Conservation (phyloP, 2,888 invertebrate species). For the Sinelater perroti region DNA sequence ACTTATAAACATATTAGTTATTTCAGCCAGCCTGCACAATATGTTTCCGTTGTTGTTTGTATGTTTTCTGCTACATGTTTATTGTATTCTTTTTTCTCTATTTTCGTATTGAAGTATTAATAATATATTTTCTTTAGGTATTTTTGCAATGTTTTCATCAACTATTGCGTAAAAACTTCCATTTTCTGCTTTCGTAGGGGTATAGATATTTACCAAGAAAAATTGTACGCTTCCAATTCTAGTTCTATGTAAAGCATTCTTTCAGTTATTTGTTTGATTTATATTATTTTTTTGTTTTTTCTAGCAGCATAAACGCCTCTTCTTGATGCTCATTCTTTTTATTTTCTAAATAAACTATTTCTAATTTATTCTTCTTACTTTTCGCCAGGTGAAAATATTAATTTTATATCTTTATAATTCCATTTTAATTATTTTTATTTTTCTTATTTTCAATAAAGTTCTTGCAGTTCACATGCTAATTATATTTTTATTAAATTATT, state of each 20-base stretch:
- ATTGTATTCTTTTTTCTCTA: conserved; percentile 24
- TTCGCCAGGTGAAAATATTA: conserved; percentile 33
- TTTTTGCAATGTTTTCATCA: conserved; percentile 16
- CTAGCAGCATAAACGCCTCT: conserved; percentile 29
- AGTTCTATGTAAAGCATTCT: conserved; percentile 26
- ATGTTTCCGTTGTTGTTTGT: conserved; percentile 26
- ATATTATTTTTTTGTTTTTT: conserved; percentile 19
- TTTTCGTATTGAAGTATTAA: conserved; percentile 19
- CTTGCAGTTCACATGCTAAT: conserved; percentile 31
- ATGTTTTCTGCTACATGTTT: conserved; percentile 26
- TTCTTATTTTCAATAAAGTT: conserved; percentile 31
- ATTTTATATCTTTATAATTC: conserved; percentile 30
- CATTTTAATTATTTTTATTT: conserved; percentile 31
- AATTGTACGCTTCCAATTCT: conserved; percentile 17
- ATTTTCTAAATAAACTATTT: conserved; percentile 27
- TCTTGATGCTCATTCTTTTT: conserved; percentile 35
- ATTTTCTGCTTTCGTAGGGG: conserved; percentile 28
- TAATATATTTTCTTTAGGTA: conserved; percentile 10
- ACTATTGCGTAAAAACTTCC: conserved; percentile 25
- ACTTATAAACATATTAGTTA: not conserved
- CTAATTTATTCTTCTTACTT: conserved; percentile 30
- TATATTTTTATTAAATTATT: conserved; percentile 23
- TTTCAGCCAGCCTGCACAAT: conserved; percentile 24
- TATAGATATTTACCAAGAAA: conserved; percentile 29
- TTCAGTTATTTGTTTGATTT: conserved; percentile 32